Conservation (phyloP, 1,140 invertebrate genomes). For the Drosophila virilis region DNA sequence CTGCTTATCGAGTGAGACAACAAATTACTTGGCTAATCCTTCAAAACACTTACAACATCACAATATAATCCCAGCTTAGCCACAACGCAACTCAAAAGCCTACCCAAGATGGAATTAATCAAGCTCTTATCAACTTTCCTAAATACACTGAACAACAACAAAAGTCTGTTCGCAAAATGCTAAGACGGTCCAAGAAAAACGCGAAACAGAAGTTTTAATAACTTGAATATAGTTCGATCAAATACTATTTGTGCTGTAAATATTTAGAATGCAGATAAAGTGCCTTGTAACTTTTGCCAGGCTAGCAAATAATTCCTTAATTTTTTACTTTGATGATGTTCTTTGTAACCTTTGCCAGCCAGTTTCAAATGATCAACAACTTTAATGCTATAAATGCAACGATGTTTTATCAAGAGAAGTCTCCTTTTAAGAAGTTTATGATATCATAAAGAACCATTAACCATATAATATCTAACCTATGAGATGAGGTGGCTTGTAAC, state of each 20-base stretch:
- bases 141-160: slow-evolving; percentile 1
- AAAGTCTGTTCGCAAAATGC: not conserved
- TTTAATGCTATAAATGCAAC: no score
- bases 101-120: slow-evolving; percentile 11
- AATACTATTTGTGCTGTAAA: not conserved
- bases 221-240: not conserved
- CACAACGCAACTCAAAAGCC: not conserved
- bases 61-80: slow-evolving; percentile 15
- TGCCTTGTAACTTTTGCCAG: not conserved
- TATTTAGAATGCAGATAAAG: not conserved
- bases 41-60: slow-evolving; percentile 26
- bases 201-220: no score
- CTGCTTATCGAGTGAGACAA: slow-evolving; percentile 15
- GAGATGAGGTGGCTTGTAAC: not conserved
- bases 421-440: no score
- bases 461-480: no score
- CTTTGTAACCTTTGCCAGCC: no score
- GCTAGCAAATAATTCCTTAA: no score
- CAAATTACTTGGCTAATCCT: slow-evolving; percentile 35
- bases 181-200: not conserved
- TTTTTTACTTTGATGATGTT: no score
- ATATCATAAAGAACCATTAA: no score
- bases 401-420: no score
- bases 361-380: no score
- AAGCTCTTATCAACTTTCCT: not conserved